These are phyloP conservation scores for Phanerotoma sp. DNA, from an alignment of 2,888 invertebrate genomes.

Conservation along the genomic window DNA sequence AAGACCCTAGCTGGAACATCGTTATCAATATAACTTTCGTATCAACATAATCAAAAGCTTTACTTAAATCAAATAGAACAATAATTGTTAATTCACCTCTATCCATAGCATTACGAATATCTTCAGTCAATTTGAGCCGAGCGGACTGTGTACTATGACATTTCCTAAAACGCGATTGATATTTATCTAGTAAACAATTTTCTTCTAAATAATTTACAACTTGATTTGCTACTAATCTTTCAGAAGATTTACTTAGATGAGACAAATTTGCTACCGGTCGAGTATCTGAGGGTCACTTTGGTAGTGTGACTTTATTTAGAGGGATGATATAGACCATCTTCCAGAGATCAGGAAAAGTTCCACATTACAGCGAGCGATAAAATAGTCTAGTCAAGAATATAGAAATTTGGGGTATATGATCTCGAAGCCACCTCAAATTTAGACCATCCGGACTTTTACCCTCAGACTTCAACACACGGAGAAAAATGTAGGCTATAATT, in stretches of 20 bases:
- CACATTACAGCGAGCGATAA: neutral
- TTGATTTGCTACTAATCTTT: neutral
- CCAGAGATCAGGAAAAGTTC: neutral
- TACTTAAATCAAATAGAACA: neutral
- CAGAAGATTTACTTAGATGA: neutral
- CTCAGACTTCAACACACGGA: neutral
- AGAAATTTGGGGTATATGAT: neutral
- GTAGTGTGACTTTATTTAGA: neutral
- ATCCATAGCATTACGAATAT: neutral
- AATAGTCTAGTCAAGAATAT: neutral
- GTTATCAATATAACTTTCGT: too few relatives aligned
- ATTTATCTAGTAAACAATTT: neutral
- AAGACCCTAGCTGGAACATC: too few relatives aligned
- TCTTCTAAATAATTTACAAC: neutral
- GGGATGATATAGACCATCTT: neutral
- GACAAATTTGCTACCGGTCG: slow-evolving; percentile 24
- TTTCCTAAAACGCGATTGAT: neutral
- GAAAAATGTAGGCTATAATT: too few relatives aligned
- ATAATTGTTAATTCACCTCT: neutral
- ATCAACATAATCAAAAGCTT: too few relatives aligned
- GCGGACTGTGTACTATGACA: neutral
- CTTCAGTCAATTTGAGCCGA: neutral
- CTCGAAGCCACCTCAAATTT: neutral
- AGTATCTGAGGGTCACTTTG: slow-evolving; percentile 18
- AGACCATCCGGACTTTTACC: neutral